Evolutionary conservation across 2,888 invertebrate genomes (phyloP), one percentile per base, ranked within the genome.

Genomic region (Sphinx pinastri): DNA sequence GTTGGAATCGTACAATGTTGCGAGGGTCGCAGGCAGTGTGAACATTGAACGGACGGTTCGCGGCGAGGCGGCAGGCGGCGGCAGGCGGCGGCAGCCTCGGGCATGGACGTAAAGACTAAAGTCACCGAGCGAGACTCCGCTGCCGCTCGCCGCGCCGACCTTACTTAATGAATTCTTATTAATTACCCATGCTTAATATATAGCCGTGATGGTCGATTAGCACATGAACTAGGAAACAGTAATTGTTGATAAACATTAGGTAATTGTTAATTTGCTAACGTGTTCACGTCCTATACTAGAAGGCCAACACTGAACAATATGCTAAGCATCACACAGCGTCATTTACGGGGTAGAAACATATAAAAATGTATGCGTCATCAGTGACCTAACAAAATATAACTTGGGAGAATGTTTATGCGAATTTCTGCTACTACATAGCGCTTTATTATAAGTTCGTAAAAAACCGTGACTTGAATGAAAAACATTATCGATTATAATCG

Each of bases 41-140:
- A 70, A 25, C 25, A 25, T 25, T 25, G 25, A 25, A 70, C 59
- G 70, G 51, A 67, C 57, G 45, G 16, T 60, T 16, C n/a, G 38
- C 60, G 60, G 60, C 60, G 60, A 45, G 60, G 45, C 45, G 45
- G n/a, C 45, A 19, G 58, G 31, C 31, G 60, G 45, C 45, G 45
- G n/a, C 45, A 19, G 58, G 31, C 31, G 31, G 14, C 31, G 58
- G 63, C 63, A 47, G 63, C 63, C 63, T 63, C 63, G 47, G 49
- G 47, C 63, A 47, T 49, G 63, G 63, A 63, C 63, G 49, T 49
- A 63, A 59, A 63, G 19, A 49, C 63, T 49, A 63, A 59, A 63
- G 19, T 63, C 63, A 47, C 68, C 57, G 57, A 68, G 16, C 54
- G 68, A 68, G 68, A 57, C 54, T 55, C 45, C 19, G 31, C 16